Evolutionary conservation across 2,797 vertebrate species (phyloP), one percentile per base, ranked within the genome.

Genomic region (Rhinatrema bivittatum): DNA sequence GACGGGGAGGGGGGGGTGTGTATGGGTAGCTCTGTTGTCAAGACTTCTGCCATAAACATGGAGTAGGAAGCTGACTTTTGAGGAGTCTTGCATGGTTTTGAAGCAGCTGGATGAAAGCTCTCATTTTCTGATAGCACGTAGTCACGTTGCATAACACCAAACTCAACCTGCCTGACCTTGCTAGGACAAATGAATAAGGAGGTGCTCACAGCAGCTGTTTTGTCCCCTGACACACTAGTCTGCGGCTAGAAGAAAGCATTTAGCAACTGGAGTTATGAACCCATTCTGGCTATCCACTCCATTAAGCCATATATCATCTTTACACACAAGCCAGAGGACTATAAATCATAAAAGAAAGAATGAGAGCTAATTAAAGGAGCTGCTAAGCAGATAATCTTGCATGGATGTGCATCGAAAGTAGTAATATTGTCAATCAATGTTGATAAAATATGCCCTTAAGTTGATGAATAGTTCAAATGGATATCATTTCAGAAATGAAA

Each of bases 291-390:
- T 55, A 68, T 68, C 54, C 25, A 43, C 37, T 57, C 66, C 68
- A 68, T 81, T 74, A 74, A 70, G 42, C 59, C 65, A 72, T 80
- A 65, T 41, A 85, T 81, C 67, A 77, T 68, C 78, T 78, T 74
- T 74, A 74, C 60, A 52, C 6, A 57, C 53, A 49, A 63, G 22
- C 32, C 23, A 7, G 27, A 34, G 51, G 65, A 54, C 46, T 61
- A 77, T 82, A 78, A 75, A 85, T 86, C 75, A 78, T 19, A 21
- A 19, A 41, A 62, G 61, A 78, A 63, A 73, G 70, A 80, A 80
- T 62, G 66, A 76, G 61, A 74, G 50, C 72, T 74, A 78, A 78
- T 81, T 79, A 80, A 77, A 74, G 50, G 51, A 62, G 57, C 59
- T 68, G 45, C 48, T 73, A 63, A 69, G 68, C 68, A 72, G 45